Evolutionary conservation across 2,797 vertebrate genomes (phyloP).

Genomic region (Sardinella longiceps): DNA sequence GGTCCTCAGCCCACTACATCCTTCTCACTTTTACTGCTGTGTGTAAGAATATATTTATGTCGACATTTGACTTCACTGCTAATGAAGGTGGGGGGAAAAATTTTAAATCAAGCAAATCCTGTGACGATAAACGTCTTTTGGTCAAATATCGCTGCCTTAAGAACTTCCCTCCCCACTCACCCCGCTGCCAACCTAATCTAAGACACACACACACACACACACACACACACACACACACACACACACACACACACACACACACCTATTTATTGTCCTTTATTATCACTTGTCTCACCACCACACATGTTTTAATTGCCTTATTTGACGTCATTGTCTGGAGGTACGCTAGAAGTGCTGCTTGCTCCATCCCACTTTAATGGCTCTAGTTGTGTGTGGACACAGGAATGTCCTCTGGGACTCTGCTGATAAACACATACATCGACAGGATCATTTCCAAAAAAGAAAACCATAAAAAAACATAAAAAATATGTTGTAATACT

Average conservation of each 20-base stretch:
- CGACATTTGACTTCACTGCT: background rate
- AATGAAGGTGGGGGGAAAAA: background rate
- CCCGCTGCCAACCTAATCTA: no score
- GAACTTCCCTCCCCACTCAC: background rate
- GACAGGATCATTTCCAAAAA: no score
- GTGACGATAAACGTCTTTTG: background rate
- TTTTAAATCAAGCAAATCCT: no score
- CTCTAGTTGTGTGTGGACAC: background rate
- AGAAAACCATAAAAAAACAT: no score
- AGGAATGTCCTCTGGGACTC: background rate
- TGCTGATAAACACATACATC: no score
- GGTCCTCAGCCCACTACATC: background rate
- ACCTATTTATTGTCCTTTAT: background rate
- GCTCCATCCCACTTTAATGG: background rate
- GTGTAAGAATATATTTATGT: background rate
- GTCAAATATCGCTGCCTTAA: background rate
- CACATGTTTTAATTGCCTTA: background rate
- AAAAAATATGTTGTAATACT: no score
- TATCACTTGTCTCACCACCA: background rate
- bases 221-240: no score
- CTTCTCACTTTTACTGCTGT: background rate
- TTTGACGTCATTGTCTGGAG: constrained; percentile 15
- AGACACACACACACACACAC: no score
- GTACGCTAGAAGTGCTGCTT: background rate
- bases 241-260: no score